Percentiles rank a stretch among this genome's conserved stretches.
phyloP scores from a whole-genome alignment of 2,888 invertebrate genomes.

The Drosophila vallismaia region DNA sequence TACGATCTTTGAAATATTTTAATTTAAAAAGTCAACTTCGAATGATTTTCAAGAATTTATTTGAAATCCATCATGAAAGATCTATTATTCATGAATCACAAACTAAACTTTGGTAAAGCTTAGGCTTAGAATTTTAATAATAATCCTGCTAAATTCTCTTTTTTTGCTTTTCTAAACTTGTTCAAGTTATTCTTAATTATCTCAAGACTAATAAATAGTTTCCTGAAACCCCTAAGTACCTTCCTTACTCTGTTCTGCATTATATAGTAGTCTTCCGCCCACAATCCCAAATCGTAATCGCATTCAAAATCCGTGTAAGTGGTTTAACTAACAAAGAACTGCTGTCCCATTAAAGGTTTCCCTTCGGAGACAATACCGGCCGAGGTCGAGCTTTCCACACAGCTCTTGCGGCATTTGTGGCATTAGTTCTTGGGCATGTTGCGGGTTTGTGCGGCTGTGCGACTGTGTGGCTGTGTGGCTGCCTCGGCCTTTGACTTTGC shows the following conservation, averaged over 20 bases:
- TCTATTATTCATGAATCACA: no score
- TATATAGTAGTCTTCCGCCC: background rate
- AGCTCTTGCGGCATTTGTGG: conserved; percentile 10
- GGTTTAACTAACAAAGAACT: conserved; percentile 38
- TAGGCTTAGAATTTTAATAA: no score
- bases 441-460: conserved; percentile 45
- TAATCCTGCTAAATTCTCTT: no score
- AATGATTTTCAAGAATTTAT: no score
- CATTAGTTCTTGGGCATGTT: conserved; percentile 53
- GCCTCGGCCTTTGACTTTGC: conserved; percentile 39
- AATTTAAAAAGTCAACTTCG: background rate
- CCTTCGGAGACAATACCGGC: conserved; percentile 38
- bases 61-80: no score
- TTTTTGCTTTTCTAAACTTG: no score
- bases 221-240: background rate
- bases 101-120: no score
- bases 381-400: conserved; percentile 50
- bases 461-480: background rate
- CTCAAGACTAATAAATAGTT: background rate
- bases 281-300: conserved; percentile 19
- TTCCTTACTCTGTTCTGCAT: background rate
- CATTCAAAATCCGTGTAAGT: conserved; percentile 19
- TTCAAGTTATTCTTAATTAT: background rate
- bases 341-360: conserved; percentile 24
- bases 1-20: background rate